Evolutionary conservation across 2,888 invertebrate genomes (phyloP).

Genomic region (Drosophila borealis): DNA sequence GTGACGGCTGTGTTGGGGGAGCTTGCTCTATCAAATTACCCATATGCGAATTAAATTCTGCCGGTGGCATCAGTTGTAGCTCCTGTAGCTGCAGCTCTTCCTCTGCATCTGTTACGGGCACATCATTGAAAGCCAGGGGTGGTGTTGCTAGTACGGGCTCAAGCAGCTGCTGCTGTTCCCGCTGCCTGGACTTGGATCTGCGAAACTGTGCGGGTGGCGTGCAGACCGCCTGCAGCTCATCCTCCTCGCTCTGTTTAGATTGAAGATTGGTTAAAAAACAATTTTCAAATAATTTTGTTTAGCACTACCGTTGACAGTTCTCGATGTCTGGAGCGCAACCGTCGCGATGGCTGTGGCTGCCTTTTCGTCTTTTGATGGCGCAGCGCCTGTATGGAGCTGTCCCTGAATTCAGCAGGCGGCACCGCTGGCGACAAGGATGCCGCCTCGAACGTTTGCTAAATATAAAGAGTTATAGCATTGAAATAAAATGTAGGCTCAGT

Average conservation of each 20-base stretch:
- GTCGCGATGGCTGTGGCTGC: not conserved
- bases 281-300: not conserved
- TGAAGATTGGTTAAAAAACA: not conserved
- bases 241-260: conserved; percentile 27
- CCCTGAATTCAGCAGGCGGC: conserved; percentile 6
- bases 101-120: conserved; percentile 5
- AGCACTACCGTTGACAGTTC: conserved; percentile 20
- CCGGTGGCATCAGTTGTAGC: not conserved
- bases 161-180: not conserved
- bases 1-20: not conserved
- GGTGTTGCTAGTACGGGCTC: conserved; percentile 1
- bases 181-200: conserved; percentile 8
- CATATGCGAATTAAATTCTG: not conserved
- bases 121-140: conserved; percentile 16
- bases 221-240: conserved; percentile 27
- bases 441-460: not conserved
- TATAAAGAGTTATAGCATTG: not conserved
- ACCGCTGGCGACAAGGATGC: conserved; percentile 2
- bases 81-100: conserved; percentile 4
- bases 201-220: conserved; percentile 41
- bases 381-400: not conserved
- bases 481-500: not conserved
- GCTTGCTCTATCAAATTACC: not conserved
- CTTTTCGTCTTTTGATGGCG: too few species aligned
- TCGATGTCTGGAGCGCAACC: not conserved